Conservation (phyloP, 2,113 vertebrate genomes). For the Leucosticte australis region DNA sequence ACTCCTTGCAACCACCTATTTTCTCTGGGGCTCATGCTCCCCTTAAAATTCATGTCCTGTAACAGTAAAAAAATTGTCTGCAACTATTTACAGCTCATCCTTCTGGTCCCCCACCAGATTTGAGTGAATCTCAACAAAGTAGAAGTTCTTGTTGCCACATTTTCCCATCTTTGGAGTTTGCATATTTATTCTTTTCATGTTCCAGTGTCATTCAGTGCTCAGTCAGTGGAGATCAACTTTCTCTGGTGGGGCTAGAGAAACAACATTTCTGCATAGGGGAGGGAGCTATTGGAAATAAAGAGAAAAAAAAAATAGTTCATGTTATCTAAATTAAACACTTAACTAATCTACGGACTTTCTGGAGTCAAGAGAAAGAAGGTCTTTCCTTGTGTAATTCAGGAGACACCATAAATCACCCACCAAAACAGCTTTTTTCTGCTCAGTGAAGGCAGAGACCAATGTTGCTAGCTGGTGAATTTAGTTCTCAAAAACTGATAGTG, state of each 20-base stretch:
- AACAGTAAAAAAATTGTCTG: not conserved
- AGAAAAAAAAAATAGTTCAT: not conserved
- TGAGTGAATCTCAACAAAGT: not conserved
- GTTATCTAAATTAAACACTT: not conserved
- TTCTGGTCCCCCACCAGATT: not conserved
- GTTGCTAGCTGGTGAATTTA: not conserved
- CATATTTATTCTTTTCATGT: not conserved
- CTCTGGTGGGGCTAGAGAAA: not conserved
- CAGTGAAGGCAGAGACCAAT: not conserved
- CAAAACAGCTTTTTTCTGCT: not conserved
- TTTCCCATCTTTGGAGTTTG: not conserved
- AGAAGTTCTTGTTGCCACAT: not conserved
- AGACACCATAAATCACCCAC: not conserved
- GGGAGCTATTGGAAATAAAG: not conserved
- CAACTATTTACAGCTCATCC: not conserved
- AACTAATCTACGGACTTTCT: not conserved
- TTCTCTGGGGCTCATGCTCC: not conserved
- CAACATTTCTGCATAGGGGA: accelerated
- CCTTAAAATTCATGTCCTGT: not conserved
- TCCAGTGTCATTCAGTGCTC: not conserved
- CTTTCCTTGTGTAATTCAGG: not conserved
- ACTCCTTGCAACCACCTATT: not conserved
- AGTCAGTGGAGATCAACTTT: not conserved
- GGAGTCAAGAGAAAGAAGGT: not conserved
- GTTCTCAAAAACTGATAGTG: not conserved